Percentiles rank a stretch among this genome's conserved stretches.
Evolutionary conservation across 2,888 invertebrate species (phyloP).

Genomic region (Thymelicus sylvestris): DNA sequence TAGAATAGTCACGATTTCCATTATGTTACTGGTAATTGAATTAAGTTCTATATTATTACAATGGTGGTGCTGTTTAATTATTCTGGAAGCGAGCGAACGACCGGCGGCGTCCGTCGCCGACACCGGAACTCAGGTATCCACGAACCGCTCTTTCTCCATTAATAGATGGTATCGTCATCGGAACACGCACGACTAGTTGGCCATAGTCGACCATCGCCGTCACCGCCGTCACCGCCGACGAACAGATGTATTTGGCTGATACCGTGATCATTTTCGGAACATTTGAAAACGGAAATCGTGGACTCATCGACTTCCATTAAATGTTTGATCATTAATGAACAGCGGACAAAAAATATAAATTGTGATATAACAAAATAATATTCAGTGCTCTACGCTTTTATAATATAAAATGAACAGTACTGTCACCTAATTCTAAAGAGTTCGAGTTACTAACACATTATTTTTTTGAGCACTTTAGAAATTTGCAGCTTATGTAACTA

Average conservation of each 20-base stretch:
- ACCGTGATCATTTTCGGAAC: constrained; percentile 38
- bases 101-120: constrained; percentile 54
- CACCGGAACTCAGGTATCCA: constrained; percentile 67
- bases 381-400: too few relatives aligned
- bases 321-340: constrained; percentile 12
- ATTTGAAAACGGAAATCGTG: constrained; percentile 7
- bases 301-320: constrained; percentile 2
- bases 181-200: constrained; percentile 53
- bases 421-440: too few relatives aligned
- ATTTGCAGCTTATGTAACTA: too few relatives aligned
- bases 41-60: constrained; percentile 37
- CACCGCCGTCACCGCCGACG: constrained; percentile 18
- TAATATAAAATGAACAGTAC: too few relatives aligned
- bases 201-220: constrained; percentile 31
- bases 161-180: constrained; percentile 57
- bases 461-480: too few relatives aligned
- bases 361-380: too few relatives aligned
- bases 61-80: constrained; percentile 54
- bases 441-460: too few relatives aligned
- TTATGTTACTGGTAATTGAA: constrained; percentile 24
- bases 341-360: not conserved
- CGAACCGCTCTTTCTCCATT: constrained; percentile 65
- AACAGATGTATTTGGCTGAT: constrained; percentile 42
- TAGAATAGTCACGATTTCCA: constrained; percentile 18
- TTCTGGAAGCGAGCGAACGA: constrained; percentile 56